Evolutionary conservation across 2,113 vertebrate genomes (phyloP).

Genomic region (Danionella cerebrum): DNA sequence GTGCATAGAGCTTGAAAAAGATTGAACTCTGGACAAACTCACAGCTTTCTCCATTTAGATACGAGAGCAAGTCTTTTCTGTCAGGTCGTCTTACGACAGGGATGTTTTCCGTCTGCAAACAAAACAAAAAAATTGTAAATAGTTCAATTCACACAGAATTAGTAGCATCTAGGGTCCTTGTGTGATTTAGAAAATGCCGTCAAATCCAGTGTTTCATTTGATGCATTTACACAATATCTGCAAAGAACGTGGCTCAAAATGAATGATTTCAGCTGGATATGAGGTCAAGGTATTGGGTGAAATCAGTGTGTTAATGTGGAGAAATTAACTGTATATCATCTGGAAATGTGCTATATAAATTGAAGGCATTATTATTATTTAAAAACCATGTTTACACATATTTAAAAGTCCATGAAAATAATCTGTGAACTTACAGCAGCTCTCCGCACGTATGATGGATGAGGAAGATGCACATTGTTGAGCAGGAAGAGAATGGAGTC

Average conservation of each 20-base stretch:
- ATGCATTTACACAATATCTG: too few species aligned
- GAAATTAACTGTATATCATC: too few species aligned
- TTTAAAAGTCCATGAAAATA: not conserved
- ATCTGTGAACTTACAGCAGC: conserved; percentile 82
- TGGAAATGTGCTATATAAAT: too few species aligned
- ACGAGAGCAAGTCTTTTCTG: conserved; percentile 91
- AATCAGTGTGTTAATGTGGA: too few species aligned
- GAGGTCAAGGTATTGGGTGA: too few species aligned
- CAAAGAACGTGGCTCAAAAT: too few species aligned
- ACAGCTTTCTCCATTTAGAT: conserved; percentile 97
- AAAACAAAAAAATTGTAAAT: not conserved
- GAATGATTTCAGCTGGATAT: too few species aligned
- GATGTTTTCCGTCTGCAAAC: conserved; percentile 91
- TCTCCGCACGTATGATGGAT: conserved; percentile 91
- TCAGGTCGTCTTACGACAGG: conserved; percentile 95
- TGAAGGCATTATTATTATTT: too few species aligned
- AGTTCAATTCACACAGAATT: not conserved
- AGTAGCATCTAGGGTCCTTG: too few species aligned
- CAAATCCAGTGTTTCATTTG: too few species aligned
- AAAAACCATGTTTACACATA: too few species aligned
- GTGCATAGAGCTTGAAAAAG: not conserved
- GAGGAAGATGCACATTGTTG: conserved; percentile 97
- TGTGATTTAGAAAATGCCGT: too few species aligned
- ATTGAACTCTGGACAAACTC: conserved; percentile 56
- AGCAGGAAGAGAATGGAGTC: conserved; percentile 97